These are phyloP conservation scores for Harpagus bidentatus DNA, from an alignment of 2,113 vertebrate genomes.

Conservation along the genomic window DNA sequence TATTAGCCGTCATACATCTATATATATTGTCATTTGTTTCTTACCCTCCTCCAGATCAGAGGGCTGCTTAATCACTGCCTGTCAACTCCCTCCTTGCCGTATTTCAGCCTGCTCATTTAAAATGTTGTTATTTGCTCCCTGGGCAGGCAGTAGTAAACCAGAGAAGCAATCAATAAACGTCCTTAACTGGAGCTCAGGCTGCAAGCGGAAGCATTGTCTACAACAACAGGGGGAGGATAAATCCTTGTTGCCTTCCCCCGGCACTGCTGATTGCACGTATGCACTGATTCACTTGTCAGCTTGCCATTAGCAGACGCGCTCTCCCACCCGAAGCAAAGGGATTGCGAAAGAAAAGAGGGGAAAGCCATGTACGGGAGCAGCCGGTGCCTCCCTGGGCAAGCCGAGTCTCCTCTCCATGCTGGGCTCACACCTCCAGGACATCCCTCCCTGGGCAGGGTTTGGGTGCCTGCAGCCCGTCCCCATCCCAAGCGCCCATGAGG, in stretches of 20 bases:
- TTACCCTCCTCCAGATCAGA: conserved; percentile 32
- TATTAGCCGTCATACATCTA: neutral
- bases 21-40: conserved; percentile 30
- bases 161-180: conserved; percentile 29
- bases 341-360: neutral
- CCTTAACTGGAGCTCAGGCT: neutral
- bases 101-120: conserved; percentile 33
- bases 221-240: conserved; percentile 2
- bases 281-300: conserved; percentile 31
- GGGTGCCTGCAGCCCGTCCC: neutral
- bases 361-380: neutral
- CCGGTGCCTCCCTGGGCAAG: rapidly evolving
- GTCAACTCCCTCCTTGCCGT: conserved; percentile 5
- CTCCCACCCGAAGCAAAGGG: neutral
- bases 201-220: conserved; percentile 28
- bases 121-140: conserved; percentile 33
- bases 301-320: neutral
- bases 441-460: neutral
- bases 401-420: neutral
- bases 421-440: neutral
- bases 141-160: conserved; percentile 32
- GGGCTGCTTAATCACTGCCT: conserved; percentile 50
- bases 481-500: neutral
- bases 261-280: neutral
- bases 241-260: neutral